These are phyloP conservation scores for Laterallus jamaicensis DNA, from an alignment of 2,113 vertebrate species.

Conservation along the genomic window DNA sequence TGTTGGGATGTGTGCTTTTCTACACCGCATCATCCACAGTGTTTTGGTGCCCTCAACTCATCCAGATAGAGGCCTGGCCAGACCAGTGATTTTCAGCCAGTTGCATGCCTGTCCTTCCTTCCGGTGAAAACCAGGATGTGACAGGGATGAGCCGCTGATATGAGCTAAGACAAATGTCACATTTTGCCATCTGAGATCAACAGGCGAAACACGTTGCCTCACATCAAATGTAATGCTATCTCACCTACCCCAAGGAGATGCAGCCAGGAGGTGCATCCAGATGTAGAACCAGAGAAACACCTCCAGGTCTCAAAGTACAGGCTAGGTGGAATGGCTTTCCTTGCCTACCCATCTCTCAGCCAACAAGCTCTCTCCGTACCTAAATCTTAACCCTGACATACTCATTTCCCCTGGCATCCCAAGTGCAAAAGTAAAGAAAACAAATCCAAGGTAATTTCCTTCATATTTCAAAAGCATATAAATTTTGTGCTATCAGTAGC, in stretches of 20 bases:
- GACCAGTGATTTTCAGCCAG: neutral
- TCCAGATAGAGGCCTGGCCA: neutral
- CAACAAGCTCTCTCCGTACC: neutral
- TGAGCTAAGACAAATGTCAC: neutral
- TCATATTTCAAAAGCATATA: neutral
- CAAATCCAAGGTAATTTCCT: neutral
- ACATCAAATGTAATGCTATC: neutral
- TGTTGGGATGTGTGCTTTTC: neutral
- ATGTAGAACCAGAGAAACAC: neutral
- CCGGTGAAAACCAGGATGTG: neutral
- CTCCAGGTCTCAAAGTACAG: neutral
- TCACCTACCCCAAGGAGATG: neutral
- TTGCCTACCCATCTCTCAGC: neutral
- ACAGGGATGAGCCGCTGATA: neutral
- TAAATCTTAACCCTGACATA: neutral
- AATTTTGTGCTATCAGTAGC: neutral
- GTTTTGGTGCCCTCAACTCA: neutral
- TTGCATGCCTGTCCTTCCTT: neutral
- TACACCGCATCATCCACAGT: neutral
- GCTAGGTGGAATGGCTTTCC: neutral
- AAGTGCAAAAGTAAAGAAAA: neutral
- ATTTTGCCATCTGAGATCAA: neutral
- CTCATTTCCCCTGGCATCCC: neutral
- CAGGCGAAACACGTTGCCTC: neutral
- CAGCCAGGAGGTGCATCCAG: neutral